Percentiles rank a stretch among this genome's conserved stretches.
Conservation (phyloP, 2,888 invertebrate species). For the Anthophora plumipes region DNA sequence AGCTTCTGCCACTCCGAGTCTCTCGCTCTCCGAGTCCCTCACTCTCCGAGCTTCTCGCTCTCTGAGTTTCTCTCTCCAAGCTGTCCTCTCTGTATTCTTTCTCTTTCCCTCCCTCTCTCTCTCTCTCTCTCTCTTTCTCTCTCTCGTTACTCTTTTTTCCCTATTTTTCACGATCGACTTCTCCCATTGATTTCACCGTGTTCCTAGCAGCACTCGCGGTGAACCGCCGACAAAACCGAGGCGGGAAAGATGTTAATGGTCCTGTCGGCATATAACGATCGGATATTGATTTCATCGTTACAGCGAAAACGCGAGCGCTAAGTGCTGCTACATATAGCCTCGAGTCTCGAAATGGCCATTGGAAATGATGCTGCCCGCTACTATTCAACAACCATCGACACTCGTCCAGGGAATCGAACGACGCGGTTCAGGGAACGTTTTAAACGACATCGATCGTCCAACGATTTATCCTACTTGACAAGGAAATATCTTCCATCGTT, state of each 20-base stretch:
- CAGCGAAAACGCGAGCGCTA: not conserved
- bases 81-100: no score
- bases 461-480: not conserved
- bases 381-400: not conserved
- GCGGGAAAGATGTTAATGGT: constrained; percentile 24
- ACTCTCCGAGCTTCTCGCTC: no score
- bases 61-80: no score
- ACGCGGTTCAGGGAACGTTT: not conserved
- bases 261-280: constrained; percentile 3
- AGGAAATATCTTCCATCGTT: not conserved
- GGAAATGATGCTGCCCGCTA: not conserved
- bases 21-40: no score
- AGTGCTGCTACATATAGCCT: constrained; percentile 8
- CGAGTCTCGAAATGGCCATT: not conserved
- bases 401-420: constrained; percentile 7
- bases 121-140: no score
- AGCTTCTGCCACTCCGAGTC: no score
- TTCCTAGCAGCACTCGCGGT: not conserved
- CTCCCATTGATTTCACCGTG: not conserved
- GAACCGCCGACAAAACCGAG: not conserved
- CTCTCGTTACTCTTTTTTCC: no score
- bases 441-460: not conserved
- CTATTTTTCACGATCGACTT: not conserved
- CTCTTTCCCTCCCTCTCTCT: no score
- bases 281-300: constrained; percentile 16